Conservation (phyloP, 2,888 invertebrate species). For the Cordylochernes scorpioides region DNA sequence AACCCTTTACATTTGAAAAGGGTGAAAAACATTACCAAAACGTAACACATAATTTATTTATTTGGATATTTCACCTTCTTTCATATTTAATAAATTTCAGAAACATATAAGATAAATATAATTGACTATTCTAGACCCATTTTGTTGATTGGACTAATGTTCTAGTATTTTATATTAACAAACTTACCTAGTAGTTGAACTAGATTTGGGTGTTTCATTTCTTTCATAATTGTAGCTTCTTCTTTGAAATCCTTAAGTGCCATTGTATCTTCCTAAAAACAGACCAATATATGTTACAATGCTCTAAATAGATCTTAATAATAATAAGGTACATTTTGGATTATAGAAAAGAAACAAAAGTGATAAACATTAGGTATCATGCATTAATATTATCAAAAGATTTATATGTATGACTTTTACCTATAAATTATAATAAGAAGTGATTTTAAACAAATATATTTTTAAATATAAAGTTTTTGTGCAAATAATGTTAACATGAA, state of each 20-base stretch:
- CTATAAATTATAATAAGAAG: no score
- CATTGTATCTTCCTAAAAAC: slow-evolving; percentile 72
- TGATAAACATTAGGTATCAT: no score
- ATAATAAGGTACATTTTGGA: neutral
- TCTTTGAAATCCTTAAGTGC: slow-evolving; percentile 94
- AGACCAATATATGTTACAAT: slow-evolving; percentile 4
- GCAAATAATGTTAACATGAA: no score
- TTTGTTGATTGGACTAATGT: neutral
- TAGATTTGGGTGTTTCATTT: slow-evolving; percentile 95
- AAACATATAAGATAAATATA: slow-evolving; percentile 1
- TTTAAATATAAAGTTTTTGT: no score
- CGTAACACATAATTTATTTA: no score
- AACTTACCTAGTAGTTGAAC: slow-evolving; percentile 63
- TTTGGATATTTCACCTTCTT: no score
- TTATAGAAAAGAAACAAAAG: slow-evolving; percentile 1
- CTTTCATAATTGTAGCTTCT: slow-evolving; percentile 98
- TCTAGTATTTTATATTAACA: neutral
- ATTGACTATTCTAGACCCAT: slow-evolving; percentile 2
- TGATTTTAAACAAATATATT: no score
- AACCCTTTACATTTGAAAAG: no score
- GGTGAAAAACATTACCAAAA: no score
- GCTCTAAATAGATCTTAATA: slow-evolving; percentile 1
- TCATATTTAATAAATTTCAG: neutral
- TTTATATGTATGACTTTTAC: no score
- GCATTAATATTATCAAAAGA: no score